phyloP scores from a whole-genome alignment of 2,888 invertebrate species.

The Lasioglossum oenotherae region DNA sequence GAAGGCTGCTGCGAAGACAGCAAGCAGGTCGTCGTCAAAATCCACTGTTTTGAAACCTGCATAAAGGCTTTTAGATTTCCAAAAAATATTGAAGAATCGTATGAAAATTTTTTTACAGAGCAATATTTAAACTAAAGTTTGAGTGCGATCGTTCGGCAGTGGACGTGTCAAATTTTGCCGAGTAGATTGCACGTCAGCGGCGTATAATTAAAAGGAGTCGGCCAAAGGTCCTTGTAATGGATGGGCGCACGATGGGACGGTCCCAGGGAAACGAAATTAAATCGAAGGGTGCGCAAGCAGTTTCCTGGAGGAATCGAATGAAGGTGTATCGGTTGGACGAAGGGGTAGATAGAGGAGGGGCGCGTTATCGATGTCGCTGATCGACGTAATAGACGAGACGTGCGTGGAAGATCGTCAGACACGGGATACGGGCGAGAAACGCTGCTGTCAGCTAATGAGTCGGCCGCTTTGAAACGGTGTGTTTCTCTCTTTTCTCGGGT shows the following conservation, averaged over 20 bases:
- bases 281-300: constrained; percentile 29
- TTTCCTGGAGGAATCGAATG: constrained; percentile 44
- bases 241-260: background rate
- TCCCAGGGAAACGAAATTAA: constrained; percentile 1
- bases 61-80: background rate
- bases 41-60: background rate
- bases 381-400: constrained; percentile 49
- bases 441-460: constrained; percentile 73
- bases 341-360: background rate
- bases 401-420: constrained; percentile 40
- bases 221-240: constrained; percentile 8
- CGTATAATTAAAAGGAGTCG: background rate
- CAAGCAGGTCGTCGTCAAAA: background rate
- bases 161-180: background rate
- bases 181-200: constrained; percentile 1
- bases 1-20: background rate
- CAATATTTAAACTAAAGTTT: no score
- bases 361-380: constrained; percentile 40
- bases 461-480: constrained; percentile 74
- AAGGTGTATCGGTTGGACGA: background rate
- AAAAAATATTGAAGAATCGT: background rate
- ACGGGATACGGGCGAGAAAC: constrained; percentile 51
- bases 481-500: constrained; percentile 66
- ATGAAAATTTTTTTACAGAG: background rate
- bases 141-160: no score